Conservation (phyloP, 2,113 vertebrate genomes). For the Microcebus lehilahytsara region DNA sequence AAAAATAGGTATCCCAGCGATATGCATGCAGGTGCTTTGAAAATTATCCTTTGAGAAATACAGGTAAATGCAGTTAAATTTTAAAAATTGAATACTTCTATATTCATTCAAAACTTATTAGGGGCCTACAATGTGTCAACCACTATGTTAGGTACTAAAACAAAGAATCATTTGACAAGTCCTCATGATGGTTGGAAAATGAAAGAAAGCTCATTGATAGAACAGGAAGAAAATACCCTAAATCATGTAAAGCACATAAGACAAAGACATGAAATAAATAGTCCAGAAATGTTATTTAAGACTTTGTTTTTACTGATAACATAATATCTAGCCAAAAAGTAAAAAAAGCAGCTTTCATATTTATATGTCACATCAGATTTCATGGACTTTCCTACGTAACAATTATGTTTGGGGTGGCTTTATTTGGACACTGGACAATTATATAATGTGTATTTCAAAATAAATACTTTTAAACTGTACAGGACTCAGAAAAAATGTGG, state of each 20-base stretch:
- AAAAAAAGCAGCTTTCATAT: neutral
- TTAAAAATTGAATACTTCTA: neutral
- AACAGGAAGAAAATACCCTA: neutral
- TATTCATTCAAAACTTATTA: neutral
- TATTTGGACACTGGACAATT: slow-evolving; percentile 41
- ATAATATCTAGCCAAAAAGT: neutral
- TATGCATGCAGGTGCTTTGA: neutral
- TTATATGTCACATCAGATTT: slow-evolving; percentile 30
- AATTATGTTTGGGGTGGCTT: neutral
- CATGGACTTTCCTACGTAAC: slow-evolving; percentile 16
- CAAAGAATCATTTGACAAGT: neutral
- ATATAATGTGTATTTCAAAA: neutral
- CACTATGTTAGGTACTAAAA: neutral
- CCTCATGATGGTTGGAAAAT: neutral
- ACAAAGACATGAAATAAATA: neutral
- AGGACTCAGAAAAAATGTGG: slow-evolving; percentile 26
- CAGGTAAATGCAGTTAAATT: neutral
- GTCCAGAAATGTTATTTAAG: neutral
- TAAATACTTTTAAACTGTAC: neutral
- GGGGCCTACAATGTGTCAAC: neutral
- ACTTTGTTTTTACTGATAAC: neutral
- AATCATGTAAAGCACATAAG: neutral
- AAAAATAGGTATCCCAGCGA: neutral
- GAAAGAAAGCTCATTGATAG: neutral
- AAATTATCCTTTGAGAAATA: slow-evolving; percentile 25